Evolutionary conservation across 1,140 invertebrate species (phyloP).

Genomic region (Drosophila kohkoa): DNA sequence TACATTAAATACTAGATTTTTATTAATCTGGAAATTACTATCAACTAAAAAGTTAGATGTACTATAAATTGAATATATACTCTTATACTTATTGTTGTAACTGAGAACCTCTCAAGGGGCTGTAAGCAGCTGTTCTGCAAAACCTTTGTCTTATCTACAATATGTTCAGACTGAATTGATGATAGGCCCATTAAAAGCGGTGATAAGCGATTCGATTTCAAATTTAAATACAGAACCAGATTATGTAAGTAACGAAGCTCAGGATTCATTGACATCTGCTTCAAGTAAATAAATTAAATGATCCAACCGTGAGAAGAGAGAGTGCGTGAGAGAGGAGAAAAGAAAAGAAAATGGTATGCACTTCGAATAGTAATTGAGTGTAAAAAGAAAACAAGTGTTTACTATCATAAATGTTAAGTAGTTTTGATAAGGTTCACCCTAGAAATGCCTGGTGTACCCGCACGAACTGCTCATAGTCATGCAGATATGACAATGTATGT

Average conservation of each 20-base stretch:
- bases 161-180: neutral
- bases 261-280: neutral
- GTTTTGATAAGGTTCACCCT: conserved; percentile 36
- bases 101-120: neutral
- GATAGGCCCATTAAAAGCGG: conserved; percentile 6
- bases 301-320: neutral
- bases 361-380: neutral
- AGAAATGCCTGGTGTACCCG: conserved; percentile 29
- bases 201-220: conserved; percentile 25
- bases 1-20: too few relatives aligned
- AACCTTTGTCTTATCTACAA: conserved; percentile 10
- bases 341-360: neutral
- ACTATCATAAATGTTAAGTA: conserved; percentile 3
- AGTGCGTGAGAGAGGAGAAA: neutral
- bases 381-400: neutral
- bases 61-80: neutral
- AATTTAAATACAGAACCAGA: neutral
- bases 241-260: conserved; percentile 15
- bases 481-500: neutral
- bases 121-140: conserved; percentile 9
- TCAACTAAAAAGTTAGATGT: too few relatives aligned
- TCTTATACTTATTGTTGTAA: too few relatives aligned
- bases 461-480: conserved; percentile 10
- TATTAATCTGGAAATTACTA: too few relatives aligned
- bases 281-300: neutral